Evolutionary conservation across 2,888 invertebrate species (phyloP).

Genomic region (Priocnemis perturbator): DNA sequence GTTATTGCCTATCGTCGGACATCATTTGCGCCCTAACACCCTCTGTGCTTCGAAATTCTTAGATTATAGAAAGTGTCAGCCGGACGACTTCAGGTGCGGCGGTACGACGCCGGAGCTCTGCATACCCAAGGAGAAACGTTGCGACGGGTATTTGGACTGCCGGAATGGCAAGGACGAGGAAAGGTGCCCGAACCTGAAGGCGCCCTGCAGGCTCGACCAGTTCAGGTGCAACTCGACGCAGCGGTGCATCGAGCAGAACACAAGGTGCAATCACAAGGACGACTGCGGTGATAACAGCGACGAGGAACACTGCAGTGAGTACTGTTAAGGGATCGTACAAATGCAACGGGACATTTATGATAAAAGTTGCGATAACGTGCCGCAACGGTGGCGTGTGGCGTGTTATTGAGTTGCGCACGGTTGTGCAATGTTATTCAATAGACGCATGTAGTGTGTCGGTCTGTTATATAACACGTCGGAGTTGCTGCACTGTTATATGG

Average conservation of each 20-base stretch:
- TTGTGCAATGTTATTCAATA: no score
- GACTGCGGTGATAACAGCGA: conserved; percentile 95
- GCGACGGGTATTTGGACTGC: conserved; percentile 94
- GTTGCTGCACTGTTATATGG: no score
- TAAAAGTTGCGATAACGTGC: no score
- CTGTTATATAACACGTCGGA: no score
- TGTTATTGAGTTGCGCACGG: no score
- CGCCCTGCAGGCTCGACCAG: conserved; percentile 87
- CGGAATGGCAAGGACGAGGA: conserved; percentile 89
- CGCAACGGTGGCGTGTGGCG: no score
- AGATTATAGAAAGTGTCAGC: conserved; percentile 92
- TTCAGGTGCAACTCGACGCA: conserved; percentile 89
- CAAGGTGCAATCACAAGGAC: conserved; percentile 91
- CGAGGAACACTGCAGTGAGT: conserved; percentile 92
- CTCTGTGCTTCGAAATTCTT: conserved; percentile 36
- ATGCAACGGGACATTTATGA: no score
- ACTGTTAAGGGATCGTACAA: not conserved
- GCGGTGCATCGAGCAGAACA: conserved; percentile 86
- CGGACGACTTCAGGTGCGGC: conserved; percentile 92
- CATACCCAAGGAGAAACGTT: conserved; percentile 91
- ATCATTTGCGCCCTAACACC: no score
- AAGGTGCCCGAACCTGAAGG: conserved; percentile 79
- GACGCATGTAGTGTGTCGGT: no score
- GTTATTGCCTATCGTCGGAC: no score
- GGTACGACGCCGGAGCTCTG: conserved; percentile 83